Percentiles rank a stretch among this genome's conserved stretches.
Conservation (phyloP, 2,888 invertebrate species). For the Ectemnius lituratus region DNA sequence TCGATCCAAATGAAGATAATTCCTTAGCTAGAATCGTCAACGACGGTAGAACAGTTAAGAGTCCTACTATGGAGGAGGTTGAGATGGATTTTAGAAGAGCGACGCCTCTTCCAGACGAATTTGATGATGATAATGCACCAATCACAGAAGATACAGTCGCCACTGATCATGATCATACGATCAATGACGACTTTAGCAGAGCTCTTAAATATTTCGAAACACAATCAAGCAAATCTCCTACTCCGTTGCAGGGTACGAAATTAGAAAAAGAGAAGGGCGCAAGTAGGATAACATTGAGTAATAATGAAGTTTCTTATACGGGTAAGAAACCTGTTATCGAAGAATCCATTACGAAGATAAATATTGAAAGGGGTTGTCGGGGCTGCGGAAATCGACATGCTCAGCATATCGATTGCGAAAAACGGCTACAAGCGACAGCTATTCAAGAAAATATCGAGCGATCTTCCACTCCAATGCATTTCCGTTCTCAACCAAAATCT, state of each 20-base stretch:
- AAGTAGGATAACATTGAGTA: not conserved
- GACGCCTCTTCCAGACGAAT: constrained; percentile 52
- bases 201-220: constrained; percentile 70
- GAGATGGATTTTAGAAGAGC: constrained; percentile 69
- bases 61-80: constrained; percentile 65
- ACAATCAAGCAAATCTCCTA: constrained; percentile 38
- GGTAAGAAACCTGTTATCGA: constrained; percentile 66
- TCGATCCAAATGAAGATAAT: constrained; percentile 71
- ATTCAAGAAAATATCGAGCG: constrained; percentile 46
- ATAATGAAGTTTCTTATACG: constrained; percentile 56
- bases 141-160: constrained; percentile 25
- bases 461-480: not conserved
- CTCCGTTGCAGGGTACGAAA: constrained; percentile 49
- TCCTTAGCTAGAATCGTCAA: constrained; percentile 71
- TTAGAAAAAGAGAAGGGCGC: constrained; percentile 51
- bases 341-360: constrained; percentile 69
- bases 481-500: not conserved
- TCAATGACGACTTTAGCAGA: constrained; percentile 65
- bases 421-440: constrained; percentile 32
- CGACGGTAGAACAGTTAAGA: constrained; percentile 68
- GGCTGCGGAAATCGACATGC: constrained; percentile 64
- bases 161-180: constrained; percentile 30
- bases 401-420: constrained; percentile 58
- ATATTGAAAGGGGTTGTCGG: constrained; percentile 64
- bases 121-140: constrained; percentile 6